Conservation (phyloP, 1,140 invertebrate species). For the Drosophila teissieri region DNA sequence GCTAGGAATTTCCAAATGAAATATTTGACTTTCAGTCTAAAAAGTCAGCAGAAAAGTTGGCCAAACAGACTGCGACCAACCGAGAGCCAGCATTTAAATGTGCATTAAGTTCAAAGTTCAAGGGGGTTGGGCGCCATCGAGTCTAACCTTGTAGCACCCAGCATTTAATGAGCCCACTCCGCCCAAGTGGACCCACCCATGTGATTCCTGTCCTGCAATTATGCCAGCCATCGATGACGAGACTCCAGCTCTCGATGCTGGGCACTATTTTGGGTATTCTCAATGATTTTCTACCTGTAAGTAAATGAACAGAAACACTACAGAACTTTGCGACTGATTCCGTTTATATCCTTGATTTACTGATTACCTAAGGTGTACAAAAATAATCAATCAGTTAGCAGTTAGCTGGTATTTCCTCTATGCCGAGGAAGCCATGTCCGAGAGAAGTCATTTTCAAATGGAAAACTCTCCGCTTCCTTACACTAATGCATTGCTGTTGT, state of each 20-base stretch:
- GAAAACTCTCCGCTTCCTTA: background rate
- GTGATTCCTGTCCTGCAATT: conserved; percentile 35
- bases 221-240: conserved; percentile 29
- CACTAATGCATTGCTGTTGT: conserved; percentile 16
- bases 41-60: conserved; percentile 76
- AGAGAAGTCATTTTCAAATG: conserved; percentile 27
- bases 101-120: conserved; percentile 53
- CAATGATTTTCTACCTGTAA: background rate
- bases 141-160: conserved; percentile 11
- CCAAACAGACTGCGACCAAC: conserved; percentile 74
- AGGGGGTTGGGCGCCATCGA: conserved; percentile 2
- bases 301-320: no score
- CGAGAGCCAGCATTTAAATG: conserved; percentile 49
- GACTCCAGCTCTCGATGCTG: background rate
- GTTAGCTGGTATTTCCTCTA: background rate
- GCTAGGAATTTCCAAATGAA: conserved; percentile 80
- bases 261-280: background rate
- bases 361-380: no score
- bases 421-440: conserved; percentile 18
- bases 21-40: conserved; percentile 81
- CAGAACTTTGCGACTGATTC: no score
- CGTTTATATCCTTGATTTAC: no score
- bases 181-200: conserved; percentile 8
- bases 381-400: background rate
- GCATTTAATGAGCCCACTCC: conserved; percentile 29